Evolutionary conservation across 2,797 vertebrate species (phyloP).

Genomic region (Myripristis murdjan): DNA sequence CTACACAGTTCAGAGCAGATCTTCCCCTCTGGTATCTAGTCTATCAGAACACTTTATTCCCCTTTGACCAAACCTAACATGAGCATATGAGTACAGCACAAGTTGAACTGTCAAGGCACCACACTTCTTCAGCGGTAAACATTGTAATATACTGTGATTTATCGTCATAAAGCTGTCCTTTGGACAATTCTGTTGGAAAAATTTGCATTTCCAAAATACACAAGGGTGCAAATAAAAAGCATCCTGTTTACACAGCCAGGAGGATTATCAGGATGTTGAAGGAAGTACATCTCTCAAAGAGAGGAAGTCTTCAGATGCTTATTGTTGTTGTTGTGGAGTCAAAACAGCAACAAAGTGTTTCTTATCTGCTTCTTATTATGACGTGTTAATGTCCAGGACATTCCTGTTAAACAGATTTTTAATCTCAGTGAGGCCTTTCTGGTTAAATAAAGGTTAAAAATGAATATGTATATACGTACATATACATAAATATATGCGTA

Average conservation of each 20-base stretch:
- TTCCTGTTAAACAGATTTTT: no score
- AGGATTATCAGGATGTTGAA: conserved; percentile 48
- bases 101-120: neutral
- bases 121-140: neutral
- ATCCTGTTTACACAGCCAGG: conserved; percentile 76
- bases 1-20: conserved; percentile 28
- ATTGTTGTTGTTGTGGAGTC: conserved; percentile 42
- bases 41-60: conserved; percentile 22
- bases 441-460: no score
- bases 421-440: no score
- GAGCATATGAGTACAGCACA: neutral
- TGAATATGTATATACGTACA: no score
- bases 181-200: neutral
- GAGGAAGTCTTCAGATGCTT: conserved; percentile 70
- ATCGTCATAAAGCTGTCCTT: no score
- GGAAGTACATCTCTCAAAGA: conserved; percentile 55
- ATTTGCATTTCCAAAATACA: neutral
- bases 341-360: conserved; percentile 43
- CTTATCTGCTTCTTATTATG: no score
- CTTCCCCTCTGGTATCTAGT: conserved; percentile 38
- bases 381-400: no score
- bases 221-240: conserved; percentile 46
- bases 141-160: neutral
- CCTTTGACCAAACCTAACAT: conserved; percentile 21
- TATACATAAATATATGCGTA: no score